Percentiles rank a stretch among this genome's conserved stretches.
These are phyloP conservation scores for Danio aesculapii DNA, from an alignment of 2,797 vertebrate genomes.

Conservation along the genomic window DNA sequence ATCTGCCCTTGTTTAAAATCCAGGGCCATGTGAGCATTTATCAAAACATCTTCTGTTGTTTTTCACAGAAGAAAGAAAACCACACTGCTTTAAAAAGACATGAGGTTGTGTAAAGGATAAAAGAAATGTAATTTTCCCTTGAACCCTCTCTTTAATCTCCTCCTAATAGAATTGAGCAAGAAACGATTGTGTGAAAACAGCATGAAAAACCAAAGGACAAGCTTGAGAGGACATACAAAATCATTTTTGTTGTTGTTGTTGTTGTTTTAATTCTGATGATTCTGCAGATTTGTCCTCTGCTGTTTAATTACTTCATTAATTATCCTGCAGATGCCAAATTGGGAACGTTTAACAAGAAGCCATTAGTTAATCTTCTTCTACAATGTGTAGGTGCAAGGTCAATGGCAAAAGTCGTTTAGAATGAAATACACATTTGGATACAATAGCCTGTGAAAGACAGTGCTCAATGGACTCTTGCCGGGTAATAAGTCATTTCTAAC, in stretches of 20 bases:
- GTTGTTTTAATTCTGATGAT: slow-evolving; percentile 67
- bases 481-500: slow-evolving; percentile 67
- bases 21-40: no score
- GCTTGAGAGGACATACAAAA: slow-evolving; percentile 30
- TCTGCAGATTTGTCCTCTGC: slow-evolving; percentile 60
- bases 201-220: slow-evolving; percentile 35
- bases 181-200: slow-evolving; percentile 21
- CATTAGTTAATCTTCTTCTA: slow-evolving; percentile 77
- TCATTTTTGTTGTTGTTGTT: background rate
- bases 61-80: background rate
- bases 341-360: slow-evolving; percentile 73
- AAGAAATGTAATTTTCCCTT: background rate
- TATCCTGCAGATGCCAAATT: slow-evolving; percentile 67
- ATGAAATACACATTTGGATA: slow-evolving; percentile 64
- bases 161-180: slow-evolving; percentile 2
- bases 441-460: slow-evolving; percentile 55
- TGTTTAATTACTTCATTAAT: slow-evolving; percentile 78
- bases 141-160: slow-evolving; percentile 31
- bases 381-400: slow-evolving; percentile 72
- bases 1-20: background rate
- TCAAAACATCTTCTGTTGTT: background rate
- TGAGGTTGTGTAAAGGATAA: slow-evolving; percentile 1
- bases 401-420: slow-evolving; percentile 70
- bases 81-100: background rate
- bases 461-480: slow-evolving; percentile 51